Percentiles rank a stretch among this genome's conserved stretches.
phyloP scores from a whole-genome alignment of 1,140 invertebrate genomes.

The Physella acuta region DNA sequence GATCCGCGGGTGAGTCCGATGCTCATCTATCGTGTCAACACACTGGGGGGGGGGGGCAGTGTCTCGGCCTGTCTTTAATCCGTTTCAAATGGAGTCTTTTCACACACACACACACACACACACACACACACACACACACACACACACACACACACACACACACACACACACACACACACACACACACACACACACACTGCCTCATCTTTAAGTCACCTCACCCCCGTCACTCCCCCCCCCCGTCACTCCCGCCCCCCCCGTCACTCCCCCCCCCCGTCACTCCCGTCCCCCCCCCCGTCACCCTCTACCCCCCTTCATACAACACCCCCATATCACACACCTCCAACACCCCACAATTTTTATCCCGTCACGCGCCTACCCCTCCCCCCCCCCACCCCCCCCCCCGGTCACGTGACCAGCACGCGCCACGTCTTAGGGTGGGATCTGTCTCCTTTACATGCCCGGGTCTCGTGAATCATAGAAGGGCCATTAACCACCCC shows the following conservation, averaged over 20 bases:
- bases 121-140: slow-evolving; percentile 10
- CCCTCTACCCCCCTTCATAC: neutral
- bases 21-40: too few relatives aligned
- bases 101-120: slow-evolving; percentile 2
- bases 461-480: too few relatives aligned
- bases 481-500: too few relatives aligned
- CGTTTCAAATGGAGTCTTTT: too few relatives aligned
- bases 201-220: neutral
- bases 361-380: neutral
- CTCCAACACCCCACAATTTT: neutral
- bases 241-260: neutral
- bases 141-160: slow-evolving; percentile 11
- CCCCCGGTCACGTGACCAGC: neutral
- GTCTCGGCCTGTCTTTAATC: too few relatives aligned
- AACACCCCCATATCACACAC: neutral
- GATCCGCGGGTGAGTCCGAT: too few relatives aligned
- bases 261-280: neutral
- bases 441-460: too few relatives aligned
- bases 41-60: too few relatives aligned
- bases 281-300: neutral
- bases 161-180: slow-evolving; percentile 8
- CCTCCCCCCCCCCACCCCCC: neutral
- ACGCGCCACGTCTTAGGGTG: too few relatives aligned
- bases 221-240: neutral
- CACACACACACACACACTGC: neutral